Base-by-base conservation (phyloP, 2,797 vertebrate species). In the Myotis pilosus region DNA sequence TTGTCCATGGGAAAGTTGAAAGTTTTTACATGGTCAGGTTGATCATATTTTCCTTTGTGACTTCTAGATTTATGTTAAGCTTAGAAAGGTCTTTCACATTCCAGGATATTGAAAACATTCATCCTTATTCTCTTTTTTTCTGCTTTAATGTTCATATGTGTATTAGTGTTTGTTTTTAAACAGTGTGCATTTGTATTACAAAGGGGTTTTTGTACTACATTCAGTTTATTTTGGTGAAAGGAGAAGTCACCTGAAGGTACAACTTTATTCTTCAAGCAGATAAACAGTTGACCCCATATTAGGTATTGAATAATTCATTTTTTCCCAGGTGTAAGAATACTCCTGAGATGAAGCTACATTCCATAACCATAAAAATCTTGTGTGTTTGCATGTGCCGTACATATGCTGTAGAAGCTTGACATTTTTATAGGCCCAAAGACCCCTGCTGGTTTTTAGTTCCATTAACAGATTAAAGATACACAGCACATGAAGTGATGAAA, bases 391-490 rank as follows among this genome's bases (percentile, higher is more conserved):
- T 79, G 30, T 51, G 20, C 44, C 83, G 80, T 76, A 28, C 12
- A 8, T 55, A 22, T 92, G 47, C 72, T 44, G 7, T 89, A 74
- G 53, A 79, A 94, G 49, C 66, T 36, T 86, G 94, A 81, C 66
- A 60, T 68, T 92, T 33, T 62, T 25, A 55, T 19, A 79, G 66
- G 57, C 82, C 74, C 62, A 49, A 64, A 72, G 72, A 71, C 33
- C 80, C 94, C 94, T 91, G 94, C 79, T 76, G 71, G 75, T 79
- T 68, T 74, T 76, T 75, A 47, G 51, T 94, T 82, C 90, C 57
- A 79, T 95, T 95, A 94, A 66, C 57, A 81, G 89, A 90, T 96
- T 91, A 92, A 95, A 87, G 71, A 95, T 44, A 15, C 41, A 87
- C 36, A 55, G 17, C 75, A 89, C 2, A 60, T 19, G 66, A 87